Evolutionary conservation across 2,888 invertebrate species (phyloP), one percentile per base, ranked within the genome.

Genomic region (Tiphia femorata): DNA sequence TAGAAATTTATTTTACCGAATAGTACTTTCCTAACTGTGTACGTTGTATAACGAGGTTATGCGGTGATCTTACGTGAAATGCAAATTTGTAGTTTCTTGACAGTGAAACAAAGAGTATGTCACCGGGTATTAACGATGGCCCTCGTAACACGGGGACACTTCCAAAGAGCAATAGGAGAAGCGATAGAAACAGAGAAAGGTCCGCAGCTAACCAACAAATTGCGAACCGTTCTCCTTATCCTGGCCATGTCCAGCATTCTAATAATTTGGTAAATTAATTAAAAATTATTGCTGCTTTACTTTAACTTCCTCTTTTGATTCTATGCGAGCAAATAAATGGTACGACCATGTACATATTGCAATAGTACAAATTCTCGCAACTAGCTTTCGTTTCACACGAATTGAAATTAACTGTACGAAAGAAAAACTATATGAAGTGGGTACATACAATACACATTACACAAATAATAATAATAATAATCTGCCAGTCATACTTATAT

Each of bases 141-240:
- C 72, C 67, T 25, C 72, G 74, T n/a, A 79, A 77, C 37, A 81
- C 81, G 17, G 81, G 81, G 29, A 73, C 81, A n/a, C 58, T 80
- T 37, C 81, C 81, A 14, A 82, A 81, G 59, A 81, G 78, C 53
- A 80, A 81, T 54, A 70, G 80, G 42, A 72, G 75, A 54, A 76
- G 72, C 58, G 75, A 81, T 52, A 72, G 80, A 51, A 81, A 80
- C 59, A 69, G 80, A 58, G 79, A 79, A 53, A 66, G 65, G 21
- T 69, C 72, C 10, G 58, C 69, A 14, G 64, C 65, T 47, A 76
- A 76, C 72, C 76, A 74, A 44, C 69, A 69, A 47, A 48, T 70
- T 19, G 42, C 52, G 12, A 58, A 69, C 23, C 56, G 67, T 59
- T 53, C 57, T 19, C 42, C 53, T 53, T 67, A 71, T 59, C 67